Conservation (phyloP, 2,797 vertebrate genomes). For the Antennarius maculatus region DNA sequence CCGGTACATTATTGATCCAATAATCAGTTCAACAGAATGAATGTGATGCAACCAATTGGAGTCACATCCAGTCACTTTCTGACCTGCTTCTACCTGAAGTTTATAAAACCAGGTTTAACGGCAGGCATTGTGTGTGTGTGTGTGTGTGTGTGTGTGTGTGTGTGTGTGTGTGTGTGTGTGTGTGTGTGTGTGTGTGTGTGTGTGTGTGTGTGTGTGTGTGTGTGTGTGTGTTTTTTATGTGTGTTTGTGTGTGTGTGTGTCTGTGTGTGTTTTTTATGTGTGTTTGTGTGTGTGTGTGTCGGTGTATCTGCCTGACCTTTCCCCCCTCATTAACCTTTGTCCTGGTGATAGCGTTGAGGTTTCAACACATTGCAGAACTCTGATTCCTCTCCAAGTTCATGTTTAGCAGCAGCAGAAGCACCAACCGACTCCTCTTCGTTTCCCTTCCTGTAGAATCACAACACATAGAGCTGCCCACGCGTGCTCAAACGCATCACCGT, state of each 20-base stretch:
- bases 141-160: conserved; percentile 4
- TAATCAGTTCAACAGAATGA: too few relatives aligned
- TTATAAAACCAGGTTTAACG: too few relatives aligned
- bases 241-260: conserved; percentile 4
- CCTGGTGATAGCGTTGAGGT: conserved; percentile 48
- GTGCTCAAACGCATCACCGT: not conserved
- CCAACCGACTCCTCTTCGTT: not conserved
- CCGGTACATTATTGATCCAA: too few relatives aligned
- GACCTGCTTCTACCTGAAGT: too few relatives aligned
- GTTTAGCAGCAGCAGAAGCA: conserved; percentile 36
- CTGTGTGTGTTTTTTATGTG: not conserved
- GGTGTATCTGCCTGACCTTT: conserved; percentile 37
- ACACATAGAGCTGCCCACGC: not conserved
- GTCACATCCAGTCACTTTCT: too few relatives aligned
- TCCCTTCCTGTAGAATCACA: conserved; percentile 7
- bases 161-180: not conserved
- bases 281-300: conserved; percentile 14
- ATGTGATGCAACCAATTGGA: too few relatives aligned
- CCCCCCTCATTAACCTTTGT: conserved; percentile 68
- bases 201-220: not conserved
- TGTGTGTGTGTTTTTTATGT: conserved; percentile 1
- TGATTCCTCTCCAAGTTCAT: conserved; percentile 55
- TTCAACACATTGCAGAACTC: conserved; percentile 37
- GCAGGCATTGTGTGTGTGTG: not conserved
- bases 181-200: not conserved